Conservation (phyloP, 2,113 vertebrate species). For the Nothocercus nigrocapillus region DNA sequence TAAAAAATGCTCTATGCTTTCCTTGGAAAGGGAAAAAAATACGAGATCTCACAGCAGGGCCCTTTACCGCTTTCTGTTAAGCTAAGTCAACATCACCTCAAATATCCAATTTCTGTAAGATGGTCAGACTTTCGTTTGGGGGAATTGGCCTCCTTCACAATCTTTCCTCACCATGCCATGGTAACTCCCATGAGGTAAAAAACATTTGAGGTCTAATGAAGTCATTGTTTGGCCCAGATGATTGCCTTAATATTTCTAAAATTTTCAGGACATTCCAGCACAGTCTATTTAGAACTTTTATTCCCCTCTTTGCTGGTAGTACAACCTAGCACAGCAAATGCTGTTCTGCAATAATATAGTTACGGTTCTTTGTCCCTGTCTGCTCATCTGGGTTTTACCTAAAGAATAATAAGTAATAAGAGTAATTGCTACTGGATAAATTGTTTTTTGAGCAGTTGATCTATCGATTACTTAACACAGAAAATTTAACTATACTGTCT, state of each 20-base stretch:
- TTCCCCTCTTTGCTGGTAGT: neutral
- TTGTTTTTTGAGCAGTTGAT: neutral
- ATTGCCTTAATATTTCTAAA: fast-evolving
- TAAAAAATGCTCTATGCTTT: neutral
- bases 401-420: neutral
- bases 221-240: neutral
- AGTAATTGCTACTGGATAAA: neutral
- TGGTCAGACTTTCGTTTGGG: neutral
- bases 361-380: neutral
- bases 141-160: neutral
- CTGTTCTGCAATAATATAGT: neutral
- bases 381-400: neutral
- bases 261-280: neutral
- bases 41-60: fast-evolving
- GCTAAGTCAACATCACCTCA: neutral
- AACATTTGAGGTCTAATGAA: neutral
- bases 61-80: neutral
- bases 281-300: too few species aligned
- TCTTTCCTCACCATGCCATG: neutral
- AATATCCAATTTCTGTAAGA: neutral
- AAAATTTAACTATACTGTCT: too few species aligned
- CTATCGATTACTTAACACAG: neutral
- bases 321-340: neutral
- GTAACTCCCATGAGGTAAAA: neutral
- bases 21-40: neutral